phyloP scores from a whole-genome alignment of 2,888 invertebrate genomes.

The Podotricha telesiphe region DNA sequence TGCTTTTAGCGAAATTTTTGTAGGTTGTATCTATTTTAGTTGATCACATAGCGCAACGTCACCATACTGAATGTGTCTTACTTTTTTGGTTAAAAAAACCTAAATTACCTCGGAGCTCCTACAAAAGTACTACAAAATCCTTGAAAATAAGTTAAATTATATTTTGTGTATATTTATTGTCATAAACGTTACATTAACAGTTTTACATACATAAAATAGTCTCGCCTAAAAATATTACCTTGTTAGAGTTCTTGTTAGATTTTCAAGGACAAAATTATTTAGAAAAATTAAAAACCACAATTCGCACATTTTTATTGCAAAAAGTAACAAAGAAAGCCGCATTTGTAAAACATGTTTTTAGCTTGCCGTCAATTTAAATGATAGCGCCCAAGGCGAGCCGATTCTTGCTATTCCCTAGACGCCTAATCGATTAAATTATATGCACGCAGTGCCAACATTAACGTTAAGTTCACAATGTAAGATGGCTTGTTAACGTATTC shows the following conservation, averaged over 20 bases:
- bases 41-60: conserved; percentile 56
- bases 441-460: conserved; percentile 28
- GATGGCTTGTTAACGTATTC: conserved; percentile 1
- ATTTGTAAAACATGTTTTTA: conserved; percentile 44
- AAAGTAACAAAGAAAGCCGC: conserved; percentile 48
- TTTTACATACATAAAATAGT: not conserved
- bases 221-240: not conserved
- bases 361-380: conserved; percentile 46
- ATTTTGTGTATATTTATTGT: not conserved
- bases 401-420: conserved; percentile 37
- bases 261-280: conserved; percentile 37
- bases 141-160: not conserved
- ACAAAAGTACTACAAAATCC: conserved; percentile 13
- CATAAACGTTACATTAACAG: not conserved
- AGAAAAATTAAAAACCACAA: conserved; percentile 37
- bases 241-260: not conserved
- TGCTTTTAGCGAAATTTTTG: conserved; percentile 68
- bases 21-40: conserved; percentile 67
- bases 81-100: conserved; percentile 12
- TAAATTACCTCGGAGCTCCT: conserved; percentile 12
- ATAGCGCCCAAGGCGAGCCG: conserved; percentile 43
- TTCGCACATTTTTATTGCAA: conserved; percentile 45
- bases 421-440: conserved; percentile 38
- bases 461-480: not conserved
- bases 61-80: conserved; percentile 21